phyloP scores from a whole-genome alignment of 1,140 invertebrate genomes.

The Neodiprion lecontei region DNA sequence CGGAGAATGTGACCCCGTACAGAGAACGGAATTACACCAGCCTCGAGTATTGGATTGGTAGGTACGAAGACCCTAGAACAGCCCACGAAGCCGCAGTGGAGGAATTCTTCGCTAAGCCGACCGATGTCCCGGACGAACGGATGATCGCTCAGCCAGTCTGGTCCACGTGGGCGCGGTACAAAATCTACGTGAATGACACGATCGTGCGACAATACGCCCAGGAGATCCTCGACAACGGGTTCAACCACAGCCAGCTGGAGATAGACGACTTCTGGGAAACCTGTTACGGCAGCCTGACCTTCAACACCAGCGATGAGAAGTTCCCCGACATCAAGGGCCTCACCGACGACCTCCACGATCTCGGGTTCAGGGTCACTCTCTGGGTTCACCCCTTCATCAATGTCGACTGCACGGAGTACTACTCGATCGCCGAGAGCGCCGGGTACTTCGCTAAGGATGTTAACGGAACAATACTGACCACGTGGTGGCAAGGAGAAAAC shows the following conservation, averaged over 20 bases:
- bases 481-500: conserved; percentile 80
- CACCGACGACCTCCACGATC: conserved; percentile 63
- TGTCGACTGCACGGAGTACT: conserved; percentile 68
- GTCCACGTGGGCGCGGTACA: conserved; percentile 86
- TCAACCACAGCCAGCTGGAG: conserved; percentile 78
- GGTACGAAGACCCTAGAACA: conserved; percentile 63
- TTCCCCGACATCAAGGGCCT: conserved; percentile 73
- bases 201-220: conserved; percentile 72
- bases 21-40: conserved; percentile 41
- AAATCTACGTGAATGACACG: conserved; percentile 68
- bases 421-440: conserved; percentile 59
- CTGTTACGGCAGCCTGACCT: conserved; percentile 79
- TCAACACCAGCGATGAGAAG: conserved; percentile 64
- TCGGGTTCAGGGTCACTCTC: conserved; percentile 74
- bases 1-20: conserved; percentile 60
- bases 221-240: conserved; percentile 71
- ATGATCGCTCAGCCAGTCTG: conserved; percentile 80
- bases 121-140: conserved; percentile 68
- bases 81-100: conserved; percentile 68
- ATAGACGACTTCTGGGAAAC: conserved; percentile 88
- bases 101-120: conserved; percentile 65
- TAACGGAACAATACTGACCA: conserved; percentile 62
- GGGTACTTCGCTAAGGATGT: conserved; percentile 65
- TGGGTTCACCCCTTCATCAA: conserved; percentile 89
- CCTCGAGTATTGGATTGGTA: conserved; percentile 65